Conservation (phyloP, 2,113 vertebrate species). For the Oncorhynchus gorbuscha region DNA sequence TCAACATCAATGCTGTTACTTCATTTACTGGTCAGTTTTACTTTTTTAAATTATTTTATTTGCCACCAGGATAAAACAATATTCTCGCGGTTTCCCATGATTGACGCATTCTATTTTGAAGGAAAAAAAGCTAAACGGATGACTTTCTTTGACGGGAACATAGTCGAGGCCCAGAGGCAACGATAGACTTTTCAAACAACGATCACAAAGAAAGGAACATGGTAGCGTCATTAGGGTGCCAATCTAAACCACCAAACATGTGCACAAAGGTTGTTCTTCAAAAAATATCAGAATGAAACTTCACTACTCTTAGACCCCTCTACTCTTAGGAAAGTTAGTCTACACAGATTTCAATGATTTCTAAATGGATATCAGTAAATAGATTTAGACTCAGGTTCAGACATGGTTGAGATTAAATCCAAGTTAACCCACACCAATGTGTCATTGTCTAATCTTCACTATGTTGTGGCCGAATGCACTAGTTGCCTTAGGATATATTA, state of each 20-base stretch:
- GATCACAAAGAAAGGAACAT: background rate
- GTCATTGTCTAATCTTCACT: background rate
- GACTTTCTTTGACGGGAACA: background rate
- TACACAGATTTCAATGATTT: background rate
- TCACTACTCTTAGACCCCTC: background rate
- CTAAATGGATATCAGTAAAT: conserved; percentile 2
- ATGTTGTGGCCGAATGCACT: background rate
- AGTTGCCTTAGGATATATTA: background rate
- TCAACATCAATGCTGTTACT: background rate
- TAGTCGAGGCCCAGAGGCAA: background rate
- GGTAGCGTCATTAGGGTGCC: background rate
- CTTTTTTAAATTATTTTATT: background rate
- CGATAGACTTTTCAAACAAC: background rate
- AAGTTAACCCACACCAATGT: background rate
- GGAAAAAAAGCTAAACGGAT: background rate
- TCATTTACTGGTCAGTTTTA: background rate
- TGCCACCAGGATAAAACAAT: background rate
- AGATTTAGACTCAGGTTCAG: conserved; percentile 21
- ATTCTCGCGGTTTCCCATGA: background rate
- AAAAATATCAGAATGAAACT: background rate
- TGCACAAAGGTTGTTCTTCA: background rate
- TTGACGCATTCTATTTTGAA: background rate
- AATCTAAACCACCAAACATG: background rate
- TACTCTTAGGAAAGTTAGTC: no score
- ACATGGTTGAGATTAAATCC: background rate